phyloP scores from a whole-genome alignment of 2,888 invertebrate species.

The Caenorhabditis uteleia region DNA sequence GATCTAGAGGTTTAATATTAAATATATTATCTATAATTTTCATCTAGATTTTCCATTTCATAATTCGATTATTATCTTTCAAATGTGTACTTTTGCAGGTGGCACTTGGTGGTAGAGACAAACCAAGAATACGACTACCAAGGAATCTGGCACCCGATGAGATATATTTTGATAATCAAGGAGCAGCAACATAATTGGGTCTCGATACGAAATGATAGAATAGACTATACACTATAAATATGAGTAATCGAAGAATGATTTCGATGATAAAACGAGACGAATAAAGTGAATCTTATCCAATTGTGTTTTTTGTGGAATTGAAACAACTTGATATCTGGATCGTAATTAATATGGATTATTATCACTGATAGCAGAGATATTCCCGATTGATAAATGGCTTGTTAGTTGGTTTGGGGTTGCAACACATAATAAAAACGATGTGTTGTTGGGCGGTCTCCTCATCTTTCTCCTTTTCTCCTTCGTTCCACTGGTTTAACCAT shows the following conservation, averaged over 20 bases:
- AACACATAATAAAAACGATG: background rate
- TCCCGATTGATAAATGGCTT: too few relatives aligned
- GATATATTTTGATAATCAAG: constrained; percentile 68
- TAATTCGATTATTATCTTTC: background rate
- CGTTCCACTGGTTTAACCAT: constrained; percentile 40
- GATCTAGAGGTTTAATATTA: constrained; percentile 54
- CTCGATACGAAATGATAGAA: too few relatives aligned
- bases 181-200: constrained; percentile 44
- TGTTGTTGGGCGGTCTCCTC: constrained; percentile 10
- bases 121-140: constrained; percentile 54
- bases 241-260: too few relatives aligned
- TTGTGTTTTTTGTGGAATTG: too few relatives aligned
- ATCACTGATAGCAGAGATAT: too few relatives aligned
- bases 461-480: constrained; percentile 15
- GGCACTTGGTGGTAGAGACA: constrained; percentile 61
- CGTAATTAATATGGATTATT: too few relatives aligned
- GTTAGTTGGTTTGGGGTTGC: background rate
- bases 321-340: too few relatives aligned
- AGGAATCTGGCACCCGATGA: constrained; percentile 64
- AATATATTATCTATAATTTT: background rate
- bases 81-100: constrained; percentile 37
- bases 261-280: too few relatives aligned
- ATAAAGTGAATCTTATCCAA: too few relatives aligned
- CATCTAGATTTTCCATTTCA: constrained; percentile 1
- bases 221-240: too few relatives aligned